phyloP scores from a whole-genome alignment of 2,888 invertebrate species.

The Pristionchus mayeri region DNA sequence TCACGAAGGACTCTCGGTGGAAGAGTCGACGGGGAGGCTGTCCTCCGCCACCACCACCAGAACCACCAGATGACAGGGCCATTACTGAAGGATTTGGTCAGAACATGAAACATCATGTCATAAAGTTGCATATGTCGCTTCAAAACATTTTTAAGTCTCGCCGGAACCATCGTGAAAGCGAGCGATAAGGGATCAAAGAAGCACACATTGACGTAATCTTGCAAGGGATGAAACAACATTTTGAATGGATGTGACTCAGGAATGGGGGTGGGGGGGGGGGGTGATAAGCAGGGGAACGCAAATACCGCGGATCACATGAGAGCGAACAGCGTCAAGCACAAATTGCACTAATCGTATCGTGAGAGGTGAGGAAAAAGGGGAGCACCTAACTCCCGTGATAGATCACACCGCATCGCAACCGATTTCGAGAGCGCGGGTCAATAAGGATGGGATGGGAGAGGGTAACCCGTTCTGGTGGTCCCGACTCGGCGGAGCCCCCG shows the following conservation, averaged over 20 bases:
- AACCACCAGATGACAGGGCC: slow-evolving; percentile 28
- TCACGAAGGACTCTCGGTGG: slow-evolving; percentile 44
- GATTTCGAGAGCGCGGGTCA: neutral
- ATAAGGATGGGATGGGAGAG: neutral
- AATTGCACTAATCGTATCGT: slow-evolving; percentile 19
- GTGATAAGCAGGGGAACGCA: slow-evolving; percentile 4
- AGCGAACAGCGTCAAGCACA: neutral
- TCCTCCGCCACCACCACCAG: neutral
- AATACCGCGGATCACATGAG: neutral
- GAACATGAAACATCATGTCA: no score
- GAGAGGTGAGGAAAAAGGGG: neutral
- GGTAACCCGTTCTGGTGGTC: slow-evolving; percentile 10
- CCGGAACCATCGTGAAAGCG: no score
- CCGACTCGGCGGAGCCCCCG: no score
- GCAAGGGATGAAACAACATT: neutral
- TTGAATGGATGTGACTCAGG: neutral
- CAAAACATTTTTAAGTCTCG: no score
- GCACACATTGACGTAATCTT: slow-evolving; percentile 9
- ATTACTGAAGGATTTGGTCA: neutral
- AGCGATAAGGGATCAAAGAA: neutral
- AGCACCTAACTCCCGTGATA: neutral
- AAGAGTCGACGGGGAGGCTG: slow-evolving; percentile 47
- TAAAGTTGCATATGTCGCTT: no score
- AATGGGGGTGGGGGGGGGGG: neutral
- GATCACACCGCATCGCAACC: no score